Base-by-base conservation (phyloP, 2,888 invertebrate genomes). In the Minunthozetes semirufus region DNA sequence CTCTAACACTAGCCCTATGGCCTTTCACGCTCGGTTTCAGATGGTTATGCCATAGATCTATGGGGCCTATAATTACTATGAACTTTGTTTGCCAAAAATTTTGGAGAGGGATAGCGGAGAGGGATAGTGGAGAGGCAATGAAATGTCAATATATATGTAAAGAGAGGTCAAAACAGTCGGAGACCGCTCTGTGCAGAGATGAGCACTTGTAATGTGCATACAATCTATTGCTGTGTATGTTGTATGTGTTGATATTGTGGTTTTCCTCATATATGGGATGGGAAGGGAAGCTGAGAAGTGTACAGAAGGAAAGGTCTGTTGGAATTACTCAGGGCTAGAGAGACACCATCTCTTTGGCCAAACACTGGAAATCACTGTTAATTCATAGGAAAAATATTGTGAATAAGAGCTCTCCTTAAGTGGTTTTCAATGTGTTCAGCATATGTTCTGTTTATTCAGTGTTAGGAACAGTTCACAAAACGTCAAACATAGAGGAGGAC, bases 61-160 rank as follows among this genome's bases (percentile, higher is more conserved):
- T 33, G 29, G 29, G 63, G n/a, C 63, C 63, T 63, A 63, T 63
- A 63, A 63, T 63, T 63, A 63, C 63, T 29, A n/a, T 38, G 63
- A 63, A 63, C 63, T 63, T n/a, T 63, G 63, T 33, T 63, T 17
- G 61, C 27, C 22, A 61, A 17, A 27, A 17, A 1, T 25, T n/a
- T n/a, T n/a, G 22, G 53, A 53, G 53, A 59, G 27, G 27, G 59
- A 59, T 27, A 25, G 59, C n/a, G 22, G 53, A 53, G 53, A 59
- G 27, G 27, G 59, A 59, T 27, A 25, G 59, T 5, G 19, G 22
- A 27, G 56, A 59, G 59, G 27, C 59, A 59, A n/a, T 59, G 59
- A 63, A 63, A 63, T 63, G 63, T 63, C 63, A 63, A 63, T 63
- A 63, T 63, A n/a, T 63, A 63, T 38, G 33, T 38, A 63, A 63